Base-by-base conservation (phyloP, 2,797 vertebrate species). In the Spondyliosoma cantharus region DNA sequence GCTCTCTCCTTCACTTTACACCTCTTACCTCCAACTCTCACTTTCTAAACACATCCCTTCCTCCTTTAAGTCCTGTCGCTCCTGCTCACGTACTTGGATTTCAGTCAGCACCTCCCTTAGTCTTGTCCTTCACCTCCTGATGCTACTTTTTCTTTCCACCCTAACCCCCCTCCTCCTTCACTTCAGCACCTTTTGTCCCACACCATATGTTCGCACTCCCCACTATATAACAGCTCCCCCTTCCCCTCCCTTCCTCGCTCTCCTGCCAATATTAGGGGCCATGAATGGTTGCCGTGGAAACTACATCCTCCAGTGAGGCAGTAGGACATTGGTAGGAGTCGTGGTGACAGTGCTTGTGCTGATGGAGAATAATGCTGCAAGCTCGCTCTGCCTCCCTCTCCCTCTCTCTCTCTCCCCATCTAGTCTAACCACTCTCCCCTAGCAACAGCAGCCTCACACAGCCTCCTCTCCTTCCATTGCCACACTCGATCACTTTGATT, bases 281-380 rank as follows among this genome's bases (percentile, higher is more conserved):
- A 90, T 94, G 92, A 94, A 94, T 94, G 93, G 95, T 96, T 96
- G 91, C 95, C 87, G 65, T 94, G 93, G 95, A 92, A 95, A 96
- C 95, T 93, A 80, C 91, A 91, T 95, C 91, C 88, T 93, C 88
- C 78, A 84, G 90, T 94, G 91, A 92, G 87, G 82, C 90, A 90
- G 89, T 80, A 87, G 88, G 89, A 91, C 89, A 87, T 78, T 81
- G 73, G 85, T 81, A 86, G 89, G 86, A 93, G 85, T 85, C 91
- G 88, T 90, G 87, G 90, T 93, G 93, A 94, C 91, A 91, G 91
- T 79, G 91, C 83, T 91, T 91, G 83, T 91, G 90, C 87, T 94
- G 92, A 94, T 93, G 84, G 87, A 93, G 91, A 94, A 93, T 93
- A 93, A 92, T 92, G 91, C 90, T 93, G 86, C 86, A 86, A 90